phyloP scores from a whole-genome alignment of 2,888 invertebrate species.

The Pseudococcus viburni region DNA sequence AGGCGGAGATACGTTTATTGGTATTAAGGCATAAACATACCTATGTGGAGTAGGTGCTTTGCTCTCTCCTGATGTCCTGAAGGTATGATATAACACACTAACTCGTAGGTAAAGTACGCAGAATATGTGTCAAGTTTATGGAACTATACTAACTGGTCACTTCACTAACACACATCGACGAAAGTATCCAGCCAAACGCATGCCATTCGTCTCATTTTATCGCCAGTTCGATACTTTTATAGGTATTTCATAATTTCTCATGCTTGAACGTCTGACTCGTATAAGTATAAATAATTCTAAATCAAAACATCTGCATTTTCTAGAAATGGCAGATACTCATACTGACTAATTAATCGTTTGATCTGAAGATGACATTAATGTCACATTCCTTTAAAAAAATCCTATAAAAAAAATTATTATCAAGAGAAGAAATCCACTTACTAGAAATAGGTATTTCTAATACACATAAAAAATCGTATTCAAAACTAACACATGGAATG shows the following conservation, averaged over 20 bases:
- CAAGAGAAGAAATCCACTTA: no score
- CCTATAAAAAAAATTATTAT: no score
- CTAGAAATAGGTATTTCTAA: no score
- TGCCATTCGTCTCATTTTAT: not conserved
- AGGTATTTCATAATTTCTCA: not conserved
- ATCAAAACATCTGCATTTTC: not conserved
- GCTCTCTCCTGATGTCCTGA: not conserved
- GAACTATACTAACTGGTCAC: not conserved
- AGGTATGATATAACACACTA: not conserved
- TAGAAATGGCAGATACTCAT: not conserved
- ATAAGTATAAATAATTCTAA: not conserved
- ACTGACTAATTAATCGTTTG: not conserved
- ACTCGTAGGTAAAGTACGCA: not conserved
- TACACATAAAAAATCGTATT: no score
- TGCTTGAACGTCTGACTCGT: not conserved
- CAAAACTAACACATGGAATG: no score
- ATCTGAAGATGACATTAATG: no score
- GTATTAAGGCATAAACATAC: not conserved
- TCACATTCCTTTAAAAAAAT: no score
- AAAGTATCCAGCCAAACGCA: not conserved
- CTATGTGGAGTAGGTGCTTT: not conserved
- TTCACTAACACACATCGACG: not conserved
- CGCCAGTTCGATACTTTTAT: not conserved
- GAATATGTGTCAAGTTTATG: not conserved
- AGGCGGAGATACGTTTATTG: no score